phyloP scores from a whole-genome alignment of 2,888 invertebrate species.

The Agrochola circellaris region DNA sequence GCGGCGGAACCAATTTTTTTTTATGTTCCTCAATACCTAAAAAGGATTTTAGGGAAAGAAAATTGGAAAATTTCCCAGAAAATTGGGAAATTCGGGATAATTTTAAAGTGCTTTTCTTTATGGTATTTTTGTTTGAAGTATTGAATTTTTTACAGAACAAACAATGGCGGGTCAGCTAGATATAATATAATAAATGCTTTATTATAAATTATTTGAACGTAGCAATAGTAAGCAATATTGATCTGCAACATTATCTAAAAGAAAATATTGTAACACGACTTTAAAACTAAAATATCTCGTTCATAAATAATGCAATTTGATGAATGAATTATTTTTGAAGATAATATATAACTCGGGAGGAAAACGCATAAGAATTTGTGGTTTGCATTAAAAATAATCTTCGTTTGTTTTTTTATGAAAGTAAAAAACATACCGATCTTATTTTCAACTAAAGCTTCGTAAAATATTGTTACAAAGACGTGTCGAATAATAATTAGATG shows the following conservation, averaged over 20 bases:
- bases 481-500: not conserved
- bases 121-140: not conserved
- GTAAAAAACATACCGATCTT: not conserved
- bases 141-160: not conserved
- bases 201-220: not conserved
- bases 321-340: no score
- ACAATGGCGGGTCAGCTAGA: no score
- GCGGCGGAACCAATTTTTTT: not conserved
- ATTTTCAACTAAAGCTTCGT: not conserved
- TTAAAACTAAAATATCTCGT: not conserved
- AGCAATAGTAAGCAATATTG: not conserved
- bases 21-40: no score
- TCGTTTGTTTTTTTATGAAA: not conserved
- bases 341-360: no score
- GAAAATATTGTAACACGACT: not conserved
- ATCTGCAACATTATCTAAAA: not conserved
- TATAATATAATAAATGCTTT: not conserved
- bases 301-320: not conserved
- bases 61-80: not conserved
- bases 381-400: not conserved
- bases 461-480: not conserved
- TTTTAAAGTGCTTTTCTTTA: not conserved
- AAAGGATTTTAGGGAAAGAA: no score
- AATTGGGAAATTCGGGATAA: not conserved
- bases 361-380: not conserved